A percentile compares a stretch with the other conserved stretches of the same genome.
Conservation (phyloP, 2,888 invertebrate species). For the Stomorhina lunata region DNA sequence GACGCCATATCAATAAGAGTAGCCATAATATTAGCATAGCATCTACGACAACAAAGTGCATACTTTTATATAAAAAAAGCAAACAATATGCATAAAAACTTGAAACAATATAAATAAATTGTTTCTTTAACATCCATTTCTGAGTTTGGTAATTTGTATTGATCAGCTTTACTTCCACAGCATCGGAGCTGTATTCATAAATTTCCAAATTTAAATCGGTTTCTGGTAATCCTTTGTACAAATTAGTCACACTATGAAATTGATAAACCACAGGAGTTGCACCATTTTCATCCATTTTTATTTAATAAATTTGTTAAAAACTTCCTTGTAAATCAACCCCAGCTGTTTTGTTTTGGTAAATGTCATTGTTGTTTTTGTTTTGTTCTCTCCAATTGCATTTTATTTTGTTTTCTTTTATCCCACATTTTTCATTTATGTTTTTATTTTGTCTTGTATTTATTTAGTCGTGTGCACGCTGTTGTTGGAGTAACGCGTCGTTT, state of each 20-base stretch:
- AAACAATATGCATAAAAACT: not conserved
- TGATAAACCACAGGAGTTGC: not conserved
- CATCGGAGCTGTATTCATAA: slow-evolving; percentile 69
- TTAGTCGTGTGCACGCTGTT: slow-evolving; percentile 53
- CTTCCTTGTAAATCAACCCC: not conserved
- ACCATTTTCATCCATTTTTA: not conserved
- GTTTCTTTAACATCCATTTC: slow-evolving; percentile 68
- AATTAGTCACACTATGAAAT: slow-evolving; percentile 25
- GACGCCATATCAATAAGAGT: slow-evolving; percentile 5
- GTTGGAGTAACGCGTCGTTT: slow-evolving; percentile 50
- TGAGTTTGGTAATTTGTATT: slow-evolving; percentile 69
- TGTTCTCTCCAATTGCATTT: slow-evolving; percentile 18
- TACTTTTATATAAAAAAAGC: not conserved
- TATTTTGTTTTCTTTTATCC: slow-evolving; percentile 4
- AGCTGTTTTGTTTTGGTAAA: slow-evolving; percentile 9
- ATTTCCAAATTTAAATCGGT: slow-evolving; percentile 70
- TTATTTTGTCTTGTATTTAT: slow-evolving; percentile 8
- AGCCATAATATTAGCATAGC: slow-evolving; percentile 47
- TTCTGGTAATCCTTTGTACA: slow-evolving; percentile 60
- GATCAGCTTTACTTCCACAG: slow-evolving; percentile 71
- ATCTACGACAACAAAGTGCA: not conserved
- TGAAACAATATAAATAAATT: slow-evolving; percentile 35
- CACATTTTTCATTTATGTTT: slow-evolving; percentile 15
- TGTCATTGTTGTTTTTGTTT: slow-evolving; percentile 45
- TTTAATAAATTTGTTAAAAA: not conserved